These are phyloP conservation scores for Phoeniculus purpureus DNA, from an alignment of 2,797 vertebrate genomes.

Conservation along the genomic window DNA sequence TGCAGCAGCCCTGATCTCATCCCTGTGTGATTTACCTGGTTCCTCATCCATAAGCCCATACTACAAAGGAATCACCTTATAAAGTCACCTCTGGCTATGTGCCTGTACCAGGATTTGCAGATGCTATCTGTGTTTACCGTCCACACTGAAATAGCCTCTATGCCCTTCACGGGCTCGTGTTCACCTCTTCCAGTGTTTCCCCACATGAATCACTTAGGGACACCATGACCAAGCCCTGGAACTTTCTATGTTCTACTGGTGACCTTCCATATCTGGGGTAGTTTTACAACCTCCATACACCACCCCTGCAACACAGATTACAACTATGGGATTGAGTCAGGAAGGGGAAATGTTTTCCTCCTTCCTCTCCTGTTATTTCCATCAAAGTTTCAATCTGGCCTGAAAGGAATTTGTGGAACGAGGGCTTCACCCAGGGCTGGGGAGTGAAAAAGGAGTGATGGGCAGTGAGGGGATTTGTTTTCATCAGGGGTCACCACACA, in stretches of 20 bases:
- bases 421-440: not conserved
- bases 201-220: not conserved
- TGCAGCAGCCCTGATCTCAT: not conserved
- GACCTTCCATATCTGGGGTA: not conserved
- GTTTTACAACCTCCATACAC: not conserved
- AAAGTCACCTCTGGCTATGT: not conserved
- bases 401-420: not conserved
- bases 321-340: not conserved
- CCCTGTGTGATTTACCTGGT: not conserved
- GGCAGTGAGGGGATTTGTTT: not conserved
- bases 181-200: not conserved
- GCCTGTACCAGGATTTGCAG: not conserved
- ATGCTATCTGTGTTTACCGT: not conserved
- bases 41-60: not conserved
- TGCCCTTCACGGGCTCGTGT: not conserved
- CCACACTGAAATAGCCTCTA: not conserved
- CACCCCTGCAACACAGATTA: not conserved
- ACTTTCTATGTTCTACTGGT: not conserved
- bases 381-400: not conserved
- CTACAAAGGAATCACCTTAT: not conserved
- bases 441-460: not conserved
- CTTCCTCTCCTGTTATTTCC: not conserved
- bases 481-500: not conserved
- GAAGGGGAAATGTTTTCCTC: not conserved
- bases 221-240: not conserved